Evolutionary conservation across 2,797 vertebrate genomes (phyloP).

Genomic region (Gephyroberyx darwinii): DNA sequence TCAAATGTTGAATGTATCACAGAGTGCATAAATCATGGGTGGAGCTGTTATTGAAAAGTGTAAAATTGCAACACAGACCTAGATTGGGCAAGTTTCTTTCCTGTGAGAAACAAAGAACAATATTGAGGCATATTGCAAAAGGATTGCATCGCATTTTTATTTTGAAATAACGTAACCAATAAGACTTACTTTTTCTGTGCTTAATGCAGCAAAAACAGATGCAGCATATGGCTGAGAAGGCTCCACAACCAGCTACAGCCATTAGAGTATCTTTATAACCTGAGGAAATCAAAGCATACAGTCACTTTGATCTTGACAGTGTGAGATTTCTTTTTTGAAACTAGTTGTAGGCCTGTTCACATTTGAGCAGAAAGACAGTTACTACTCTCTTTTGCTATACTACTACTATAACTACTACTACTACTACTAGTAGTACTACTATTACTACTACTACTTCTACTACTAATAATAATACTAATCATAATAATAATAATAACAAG

Average conservation of each 20-base stretch:
- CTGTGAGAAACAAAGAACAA: slow-evolving; percentile 55
- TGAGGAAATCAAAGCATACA: slow-evolving; percentile 26
- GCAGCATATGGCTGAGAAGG: slow-evolving; percentile 51
- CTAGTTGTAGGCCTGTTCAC: no score
- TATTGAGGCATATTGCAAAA: slow-evolving; percentile 27
- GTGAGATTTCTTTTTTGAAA: neutral
- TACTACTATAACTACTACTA: no score
- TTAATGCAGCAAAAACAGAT: slow-evolving; percentile 68
- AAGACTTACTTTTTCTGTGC: slow-evolving; percentile 70
- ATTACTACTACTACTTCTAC: no score
- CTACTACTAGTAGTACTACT: no score
- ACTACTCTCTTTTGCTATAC: no score
- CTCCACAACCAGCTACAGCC: slow-evolving; percentile 59
- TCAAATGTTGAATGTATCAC: neutral
- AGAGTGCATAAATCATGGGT: slow-evolving; percentile 16
- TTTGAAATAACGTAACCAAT: neutral
- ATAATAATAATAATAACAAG: no score
- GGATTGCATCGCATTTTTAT: neutral
- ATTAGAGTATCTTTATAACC: slow-evolving; percentile 67
- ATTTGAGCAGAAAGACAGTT: no score
- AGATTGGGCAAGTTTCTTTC: slow-evolving; percentile 66
- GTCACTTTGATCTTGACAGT: neutral
- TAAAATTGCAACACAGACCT: slow-evolving; percentile 68
- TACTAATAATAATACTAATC: no score
- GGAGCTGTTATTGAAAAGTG: slow-evolving; percentile 14